Base-by-base conservation (phyloP, 1,140 invertebrate genomes). In the Coptotermes formosanus region DNA sequence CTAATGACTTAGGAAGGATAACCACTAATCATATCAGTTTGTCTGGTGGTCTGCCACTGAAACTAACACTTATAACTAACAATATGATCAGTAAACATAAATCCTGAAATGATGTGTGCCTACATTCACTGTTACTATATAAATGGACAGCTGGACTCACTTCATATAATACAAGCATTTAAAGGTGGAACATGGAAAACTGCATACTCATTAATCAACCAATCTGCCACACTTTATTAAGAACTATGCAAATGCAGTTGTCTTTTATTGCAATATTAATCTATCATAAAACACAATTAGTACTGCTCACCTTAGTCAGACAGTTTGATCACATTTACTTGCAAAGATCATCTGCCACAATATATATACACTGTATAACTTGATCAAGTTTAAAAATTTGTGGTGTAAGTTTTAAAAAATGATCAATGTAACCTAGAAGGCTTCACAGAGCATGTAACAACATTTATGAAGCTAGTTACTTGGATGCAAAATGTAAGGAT, bases 151-250 rank as follows among this genome's bases (percentile, higher is more conserved):
- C 3, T 16, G 19, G 14, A 19, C 52, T 55, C 19, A 21, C 14
- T 19, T 55, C 2, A 19, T 55, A 55, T 21, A 55, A 16, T 21
- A 19, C 38, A 38, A 38, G 38, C 38, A 55, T 16, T 19, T 16
- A 11, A 55, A 21, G 52, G 19, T 55, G 19, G 16, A 55, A 21
- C 52, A 55, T 16, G 52, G 52, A 4, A 21, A 21, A 55, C 14
- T 55, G 52, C 52, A 55, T 55, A 55, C 19, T 55, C 21, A 55
- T 55, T 19, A 55, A 55, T 55, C 12, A 55, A 19, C 52, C 52
- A 75, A n/a, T 30, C n/a, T 75, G 64, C 64, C 64, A 30, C 64
- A 75, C 64, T 75, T 64, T n/a, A 75, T 75, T 30, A 75, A 75
- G 19, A 30, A n/a, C n/a, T 75, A 75, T 75, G 25, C 4, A 75